Percentiles rank a stretch among this genome's conserved stretches.
Conservation (phyloP, 1,140 invertebrate species). For the Arion vulgaris region DNA sequence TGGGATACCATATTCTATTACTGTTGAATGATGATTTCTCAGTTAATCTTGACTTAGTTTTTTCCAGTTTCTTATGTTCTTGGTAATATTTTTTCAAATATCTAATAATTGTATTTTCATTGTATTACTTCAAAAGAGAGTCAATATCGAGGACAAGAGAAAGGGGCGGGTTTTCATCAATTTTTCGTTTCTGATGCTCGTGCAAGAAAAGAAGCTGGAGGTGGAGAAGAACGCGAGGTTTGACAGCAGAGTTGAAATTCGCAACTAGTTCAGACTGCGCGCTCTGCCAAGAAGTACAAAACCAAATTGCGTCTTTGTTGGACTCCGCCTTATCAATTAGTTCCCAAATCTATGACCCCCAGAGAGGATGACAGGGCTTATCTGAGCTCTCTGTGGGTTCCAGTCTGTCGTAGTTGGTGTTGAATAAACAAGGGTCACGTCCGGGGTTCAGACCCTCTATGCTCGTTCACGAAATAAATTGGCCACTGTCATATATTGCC, state of each 20-base stretch:
- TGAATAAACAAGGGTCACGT: background rate
- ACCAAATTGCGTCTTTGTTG: conserved; percentile 5
- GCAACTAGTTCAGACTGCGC: background rate
- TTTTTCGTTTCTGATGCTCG: background rate
- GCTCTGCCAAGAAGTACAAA: background rate
- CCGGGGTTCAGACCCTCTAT: background rate
- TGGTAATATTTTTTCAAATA: background rate
- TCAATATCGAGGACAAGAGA: background rate
- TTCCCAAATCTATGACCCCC: background rate
- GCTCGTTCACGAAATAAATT: background rate
- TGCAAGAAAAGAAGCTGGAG: background rate
- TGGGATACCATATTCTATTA: background rate
- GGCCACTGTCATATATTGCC: background rate
- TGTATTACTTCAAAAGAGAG: background rate
- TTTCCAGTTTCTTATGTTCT: background rate
- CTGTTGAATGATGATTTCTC: background rate
- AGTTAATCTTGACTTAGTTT: background rate
- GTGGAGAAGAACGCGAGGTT: background rate
- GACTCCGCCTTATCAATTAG: conserved; percentile 16
- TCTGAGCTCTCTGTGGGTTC: background rate
- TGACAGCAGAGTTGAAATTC: background rate
- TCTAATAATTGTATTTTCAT: background rate
- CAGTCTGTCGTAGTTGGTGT: background rate
- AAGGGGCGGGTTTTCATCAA: background rate
- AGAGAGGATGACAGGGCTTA: background rate